phyloP scores from a whole-genome alignment of 2,888 invertebrate genomes.

The Metalampra italica region DNA sequence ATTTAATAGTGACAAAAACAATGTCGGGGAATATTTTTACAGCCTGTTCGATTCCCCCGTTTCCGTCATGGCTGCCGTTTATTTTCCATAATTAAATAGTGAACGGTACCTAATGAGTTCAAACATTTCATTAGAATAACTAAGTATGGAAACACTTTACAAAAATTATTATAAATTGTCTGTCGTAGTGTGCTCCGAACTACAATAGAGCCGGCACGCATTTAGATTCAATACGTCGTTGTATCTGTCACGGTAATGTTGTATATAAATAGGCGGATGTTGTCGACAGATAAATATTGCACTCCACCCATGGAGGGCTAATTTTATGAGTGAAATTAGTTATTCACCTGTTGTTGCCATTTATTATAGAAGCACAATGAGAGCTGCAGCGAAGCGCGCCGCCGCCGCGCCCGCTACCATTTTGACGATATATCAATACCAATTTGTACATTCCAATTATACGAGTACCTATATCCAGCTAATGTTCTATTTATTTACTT shows the following conservation, averaged over 20 bases:
- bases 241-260: constrained; percentile 47
- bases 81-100: constrained; percentile 27
- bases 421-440: constrained; percentile 57
- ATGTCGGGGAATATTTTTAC: constrained; percentile 48
- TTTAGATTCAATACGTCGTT: constrained; percentile 30
- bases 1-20: constrained; percentile 67
- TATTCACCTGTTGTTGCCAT: constrained; percentile 78
- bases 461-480: too few species aligned
- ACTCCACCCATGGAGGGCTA: constrained; percentile 73
- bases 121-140: constrained; percentile 4
- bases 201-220: constrained; percentile 8
- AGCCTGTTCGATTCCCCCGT: constrained; percentile 30
- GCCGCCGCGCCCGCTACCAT: constrained; percentile 67
- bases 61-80: constrained; percentile 24
- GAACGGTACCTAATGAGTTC: too few species aligned
- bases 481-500: constrained; percentile 6
- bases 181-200: not conserved
- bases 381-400: constrained; percentile 53
- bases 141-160: not conserved
- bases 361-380: constrained; percentile 72
- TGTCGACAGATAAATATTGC: constrained; percentile 68
- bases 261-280: constrained; percentile 62
- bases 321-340: constrained; percentile 77
- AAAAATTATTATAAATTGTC: not conserved
- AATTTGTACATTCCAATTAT: constrained; percentile 26